Base-by-base conservation (phyloP, 2,797 vertebrate species). In the Dipus sagitta region DNA sequence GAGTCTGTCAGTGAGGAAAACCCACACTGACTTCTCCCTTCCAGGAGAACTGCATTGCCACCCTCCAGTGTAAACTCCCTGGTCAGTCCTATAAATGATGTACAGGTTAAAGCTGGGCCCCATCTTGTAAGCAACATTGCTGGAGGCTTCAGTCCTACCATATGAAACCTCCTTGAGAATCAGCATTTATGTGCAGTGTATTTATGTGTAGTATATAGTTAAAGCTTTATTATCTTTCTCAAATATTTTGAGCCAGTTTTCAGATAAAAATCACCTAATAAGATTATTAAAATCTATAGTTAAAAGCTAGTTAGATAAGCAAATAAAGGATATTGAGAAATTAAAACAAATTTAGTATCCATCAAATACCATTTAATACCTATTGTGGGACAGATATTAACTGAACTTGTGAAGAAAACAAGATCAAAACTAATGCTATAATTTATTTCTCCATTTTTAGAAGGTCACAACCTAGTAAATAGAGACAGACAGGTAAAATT, bases 341-440 rank as follows among this genome's bases (percentile, higher is more conserved):
- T 64, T 38, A 78, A 89, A 86, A 82, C 23, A 86, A 88, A 91
- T 24, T 17, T 88, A 91, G 78, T 86, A 79, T 62, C 94, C 32
- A 65, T 92, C 18, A 86, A 89, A 91, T 26, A 77, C 21, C 62
- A 34, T 32, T 34, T 91, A 79, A 79, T n/a, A 71, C 3, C 17
- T 23, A 54, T 34, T 38, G 5, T 86, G 12, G 58, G 24, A 8
- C 67, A 92, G 26, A 5, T 84, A 52, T 76, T 67, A 79, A 47
- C 91, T 86, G 58, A 32, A 70, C 11, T 82, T 1, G 21, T 71
- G 81, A 2, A 52, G 8, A 88, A 85, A 88, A 74, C 21, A 87
- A 71, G 77, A 67, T 13, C 24, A 77, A 21, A 96, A 80, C 24
- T 70, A 94, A 78, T 23, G 6, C n/a, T 67, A 77, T 84, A n/a